Conservation (phyloP, 2,797 vertebrate genomes). For the Margarornis squamiger region DNA sequence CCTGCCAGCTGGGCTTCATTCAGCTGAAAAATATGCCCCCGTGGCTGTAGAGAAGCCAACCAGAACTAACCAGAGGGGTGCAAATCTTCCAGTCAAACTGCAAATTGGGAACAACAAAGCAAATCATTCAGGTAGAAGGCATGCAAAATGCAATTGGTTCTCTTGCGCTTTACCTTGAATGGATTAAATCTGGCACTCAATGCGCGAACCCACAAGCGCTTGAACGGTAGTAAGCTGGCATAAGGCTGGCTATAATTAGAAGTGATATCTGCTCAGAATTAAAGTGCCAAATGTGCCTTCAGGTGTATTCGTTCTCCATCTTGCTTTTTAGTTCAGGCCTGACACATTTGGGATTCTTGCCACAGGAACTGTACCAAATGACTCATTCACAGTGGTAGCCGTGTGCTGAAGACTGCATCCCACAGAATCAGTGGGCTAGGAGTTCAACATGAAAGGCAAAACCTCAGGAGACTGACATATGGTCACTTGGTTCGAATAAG, state of each 20-base stretch:
- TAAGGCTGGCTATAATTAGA: conserved; percentile 66
- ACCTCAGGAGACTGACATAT: conserved; percentile 58
- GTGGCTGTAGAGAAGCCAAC: conserved; percentile 61
- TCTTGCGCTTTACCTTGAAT: conserved; percentile 47
- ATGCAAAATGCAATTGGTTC: conserved; percentile 64
- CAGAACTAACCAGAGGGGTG: conserved; percentile 66
- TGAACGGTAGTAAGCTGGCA: conserved; percentile 61
- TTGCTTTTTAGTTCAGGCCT: conserved; percentile 66
- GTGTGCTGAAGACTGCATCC: conserved; percentile 13
- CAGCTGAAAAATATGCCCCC: conserved; percentile 63
- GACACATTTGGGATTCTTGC: conserved; percentile 69
- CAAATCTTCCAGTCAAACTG: conserved; percentile 66
- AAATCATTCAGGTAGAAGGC: conserved; percentile 68
- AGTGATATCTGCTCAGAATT: conserved; percentile 58
- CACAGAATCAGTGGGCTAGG: conserved; percentile 41
- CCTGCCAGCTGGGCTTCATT: conserved; percentile 63
- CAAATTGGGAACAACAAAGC: conserved; percentile 67
- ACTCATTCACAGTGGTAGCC: conserved; percentile 60
- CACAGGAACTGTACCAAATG: conserved; percentile 66
- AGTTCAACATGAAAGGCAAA: conserved; percentile 38
- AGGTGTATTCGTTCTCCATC: conserved; percentile 61
- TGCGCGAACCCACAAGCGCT: conserved; percentile 18
- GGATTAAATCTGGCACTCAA: conserved; percentile 57
- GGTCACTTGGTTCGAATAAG: conserved; percentile 14
- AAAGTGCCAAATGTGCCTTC: conserved; percentile 66